A percentile compares a stretch with the other conserved stretches of the same genome.
Conservation (phyloP, 1,140 invertebrate species). For the Macrotrachela quadricornifera region DNA sequence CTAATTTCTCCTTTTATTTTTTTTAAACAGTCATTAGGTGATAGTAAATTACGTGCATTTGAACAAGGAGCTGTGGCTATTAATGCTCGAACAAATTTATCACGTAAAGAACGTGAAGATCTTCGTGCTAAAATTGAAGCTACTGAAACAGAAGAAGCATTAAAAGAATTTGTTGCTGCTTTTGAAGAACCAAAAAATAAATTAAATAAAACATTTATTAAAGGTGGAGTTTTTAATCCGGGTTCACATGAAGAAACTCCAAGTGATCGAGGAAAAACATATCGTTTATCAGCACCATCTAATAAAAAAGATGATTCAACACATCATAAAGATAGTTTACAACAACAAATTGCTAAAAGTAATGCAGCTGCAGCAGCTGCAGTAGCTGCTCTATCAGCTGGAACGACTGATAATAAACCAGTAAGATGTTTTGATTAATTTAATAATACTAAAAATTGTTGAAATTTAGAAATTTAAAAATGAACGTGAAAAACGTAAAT, state of each 20-base stretch:
- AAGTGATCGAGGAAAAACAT: background rate
- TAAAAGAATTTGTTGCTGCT: conserved; percentile 86
- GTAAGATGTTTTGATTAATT: conserved; percentile 28
- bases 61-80: too few relatives aligned
- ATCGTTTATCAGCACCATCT: conserved; percentile 32
- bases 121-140: conserved; percentile 34
- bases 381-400: conserved; percentile 14
- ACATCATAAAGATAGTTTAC: conserved; percentile 40
- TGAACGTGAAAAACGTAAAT: conserved; percentile 63
- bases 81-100: too few relatives aligned
- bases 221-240: conserved; percentile 83
- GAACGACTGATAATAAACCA: background rate
- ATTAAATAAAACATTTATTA: conserved; percentile 56
- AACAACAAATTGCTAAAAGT: conserved; percentile 17
- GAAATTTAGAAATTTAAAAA: conserved; percentile 34
- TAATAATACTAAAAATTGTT: too few relatives aligned
- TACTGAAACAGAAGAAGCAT: conserved; percentile 56
- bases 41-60: too few relatives aligned
- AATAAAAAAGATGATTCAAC: conserved; percentile 44
- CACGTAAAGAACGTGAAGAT: too few relatives aligned
- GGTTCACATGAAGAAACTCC: background rate
- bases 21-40: too few relatives aligned
- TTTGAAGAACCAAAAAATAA: conserved; percentile 55
- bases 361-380: conserved; percentile 16
- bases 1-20: too few relatives aligned